Evolutionary conservation across 2,888 invertebrate genomes (phyloP).

Genomic region (Mystacides longicornis): DNA sequence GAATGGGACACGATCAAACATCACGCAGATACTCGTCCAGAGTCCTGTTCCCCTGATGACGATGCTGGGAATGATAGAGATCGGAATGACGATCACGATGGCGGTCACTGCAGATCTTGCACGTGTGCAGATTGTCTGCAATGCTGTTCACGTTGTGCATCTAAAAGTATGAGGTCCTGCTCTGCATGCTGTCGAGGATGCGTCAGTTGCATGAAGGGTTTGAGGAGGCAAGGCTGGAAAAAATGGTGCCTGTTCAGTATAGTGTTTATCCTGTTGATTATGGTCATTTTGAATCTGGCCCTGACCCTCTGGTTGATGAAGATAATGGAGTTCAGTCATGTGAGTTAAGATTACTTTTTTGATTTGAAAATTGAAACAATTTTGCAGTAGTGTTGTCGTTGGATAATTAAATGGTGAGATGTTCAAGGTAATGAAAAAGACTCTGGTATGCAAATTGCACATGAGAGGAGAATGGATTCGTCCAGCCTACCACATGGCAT

Average conservation of each 20-base stretch:
- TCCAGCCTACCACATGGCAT: no score
- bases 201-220: slow-evolving; percentile 1
- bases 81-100: neutral
- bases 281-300: slow-evolving; percentile 89
- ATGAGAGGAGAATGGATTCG: no score
- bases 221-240: slow-evolving; percentile 66
- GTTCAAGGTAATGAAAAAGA: no score
- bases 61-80: neutral
- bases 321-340: slow-evolving; percentile 88
- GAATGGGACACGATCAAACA: neutral
- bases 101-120: neutral
- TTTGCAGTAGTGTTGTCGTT: neutral
- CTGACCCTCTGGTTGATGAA: slow-evolving; percentile 93
- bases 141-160: neutral
- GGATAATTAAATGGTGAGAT: no score
- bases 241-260: slow-evolving; percentile 86
- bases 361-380: neutral
- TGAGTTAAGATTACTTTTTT: slow-evolving; percentile 56
- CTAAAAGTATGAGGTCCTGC: neutral
- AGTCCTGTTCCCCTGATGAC: neutral
- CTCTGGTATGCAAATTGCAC: no score
- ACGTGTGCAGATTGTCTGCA: neutral
- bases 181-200: neutral
- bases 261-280: slow-evolving; percentile 73
- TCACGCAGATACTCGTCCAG: neutral